A percentile compares a stretch with the other conserved stretches of the same genome.
These are phyloP conservation scores for Drosophila tani DNA, from an alignment of 1,140 invertebrate genomes.

Conservation along the genomic window DNA sequence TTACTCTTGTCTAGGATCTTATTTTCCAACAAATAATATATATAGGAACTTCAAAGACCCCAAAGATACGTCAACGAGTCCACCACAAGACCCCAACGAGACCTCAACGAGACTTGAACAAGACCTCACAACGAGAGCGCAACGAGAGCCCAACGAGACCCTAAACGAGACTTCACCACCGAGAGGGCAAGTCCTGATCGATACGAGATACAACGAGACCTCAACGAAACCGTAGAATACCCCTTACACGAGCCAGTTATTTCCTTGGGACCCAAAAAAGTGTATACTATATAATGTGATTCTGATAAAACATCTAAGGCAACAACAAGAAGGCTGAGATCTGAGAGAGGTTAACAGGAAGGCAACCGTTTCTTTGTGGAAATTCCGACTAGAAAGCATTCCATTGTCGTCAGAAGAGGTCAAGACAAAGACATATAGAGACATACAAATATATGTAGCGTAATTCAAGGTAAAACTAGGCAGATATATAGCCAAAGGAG, in stretches of 20 bases:
- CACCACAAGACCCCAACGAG: not conserved
- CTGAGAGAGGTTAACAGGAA: too few species aligned
- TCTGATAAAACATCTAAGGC: slow-evolving; percentile 7
- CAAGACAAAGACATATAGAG: not conserved
- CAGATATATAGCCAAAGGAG: slow-evolving; percentile 14
- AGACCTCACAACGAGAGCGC: too few species aligned
- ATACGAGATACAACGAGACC: not conserved
- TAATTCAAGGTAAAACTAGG: not conserved
- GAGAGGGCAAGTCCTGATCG: not conserved
- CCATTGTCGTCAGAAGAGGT: too few species aligned
- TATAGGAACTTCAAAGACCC: too few species aligned
- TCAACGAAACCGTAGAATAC: not conserved
- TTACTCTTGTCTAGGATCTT: too few species aligned
- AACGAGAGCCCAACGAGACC: not conserved
- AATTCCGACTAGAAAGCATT: not conserved
- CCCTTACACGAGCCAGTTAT: not conserved
- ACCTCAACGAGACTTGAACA: too few species aligned
- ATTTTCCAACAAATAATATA: too few species aligned
- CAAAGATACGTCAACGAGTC: too few species aligned
- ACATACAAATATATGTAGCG: too few species aligned
- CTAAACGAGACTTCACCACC: not conserved
- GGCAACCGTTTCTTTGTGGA: not conserved
- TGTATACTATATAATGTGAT: slow-evolving; percentile 1
- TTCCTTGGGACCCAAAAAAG: not conserved
- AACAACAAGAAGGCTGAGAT: not conserved